Base-by-base conservation (phyloP, 2,797 vertebrate species). In the Manis javanica region DNA sequence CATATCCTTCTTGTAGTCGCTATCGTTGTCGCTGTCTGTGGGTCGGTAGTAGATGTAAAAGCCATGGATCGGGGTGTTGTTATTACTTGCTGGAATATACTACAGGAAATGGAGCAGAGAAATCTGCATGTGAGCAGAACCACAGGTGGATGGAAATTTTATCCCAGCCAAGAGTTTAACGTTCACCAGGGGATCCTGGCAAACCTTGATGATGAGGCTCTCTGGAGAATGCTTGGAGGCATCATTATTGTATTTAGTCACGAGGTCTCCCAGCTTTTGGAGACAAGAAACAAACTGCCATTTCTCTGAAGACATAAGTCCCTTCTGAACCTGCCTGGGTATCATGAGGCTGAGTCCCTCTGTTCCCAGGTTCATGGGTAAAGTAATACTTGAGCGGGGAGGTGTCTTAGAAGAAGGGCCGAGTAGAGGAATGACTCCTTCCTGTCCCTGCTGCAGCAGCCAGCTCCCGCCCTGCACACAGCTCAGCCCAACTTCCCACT, bases 21-120 rank as follows among this genome's bases (percentile, higher is more conserved):
- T 99, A 98, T 99, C 99, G 1, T 99, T 99, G 98, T 99, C 99
- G 5, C 99, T 99, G 98, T 99, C 99, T 0, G 99, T 99, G 42
- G 99, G 99, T 55, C 99, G 99, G 98, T 99, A 99, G 98, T 99
- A 99, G 98, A 99, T 99, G 98, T 99, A 99, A 98, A 99, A 99
- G 87, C 99, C 99, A 0, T 99, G 99, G 98, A 99, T 99, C 63
- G 99, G 99, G 1, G 99, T 99, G 99, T 99, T 99, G 98, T 99
- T 99, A 98, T 99, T 99, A 91, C 98, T 99, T 88, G 99, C 99
- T 13, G 99, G 98, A 19, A 99, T 99, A 96, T 99, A 99, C 99
- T 99, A 97, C 14, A 97, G 75, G 95, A 57, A 97, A 97, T 0
- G 21, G 31, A 49, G 39, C n/a, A 78, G 24, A 90, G 77, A 63